Evolutionary conservation across 2,113 vertebrate genomes (phyloP), one percentile per base, ranked within the genome.

Genomic region (Atractosteus spatula): DNA sequence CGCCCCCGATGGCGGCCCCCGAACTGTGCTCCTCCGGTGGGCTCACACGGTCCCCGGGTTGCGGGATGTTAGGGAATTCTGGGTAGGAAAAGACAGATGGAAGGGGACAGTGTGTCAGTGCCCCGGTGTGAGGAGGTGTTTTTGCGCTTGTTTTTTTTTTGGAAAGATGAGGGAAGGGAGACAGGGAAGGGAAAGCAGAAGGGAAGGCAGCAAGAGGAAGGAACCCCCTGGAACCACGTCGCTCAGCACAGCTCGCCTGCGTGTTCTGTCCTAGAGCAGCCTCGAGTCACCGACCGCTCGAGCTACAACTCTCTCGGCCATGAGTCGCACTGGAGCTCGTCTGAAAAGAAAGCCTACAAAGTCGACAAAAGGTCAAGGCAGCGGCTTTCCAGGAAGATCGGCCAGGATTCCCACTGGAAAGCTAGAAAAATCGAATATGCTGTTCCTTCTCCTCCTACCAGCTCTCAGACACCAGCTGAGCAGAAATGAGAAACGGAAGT

Each of bases 61-160:
- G 65, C 44, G 87, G 91, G 89, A 91, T 90, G 91, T 88, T 94
- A 95, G 96, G 97, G 90, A 93, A 94, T 87, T 99, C 97, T 99
- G 95, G 96, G 94, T 92, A 94, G 95, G 95, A 96, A 97, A 96
- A 97, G 93, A 98, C 95, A 97, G 91, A 96, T 87, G 95, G 94
- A 94, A 95, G 93, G 95, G 95, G 85, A 92, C 84, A 93, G 92
- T 83, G 92, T 96, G 91, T 98, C 95, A 99, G 94, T 93, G 90
- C 90, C 92, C 90, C 84, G 91, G 86, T 84, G 90, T 87, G 89
- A 91, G 91, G 88, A 89, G 68, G 67, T 91, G 88, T 84, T 85
- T 78, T 85, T 86, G 88, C 78, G 71, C 71, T 81, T 80, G 80
- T 79, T 77, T 7, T 55, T 69, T 71, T 79, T 79, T 62, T 85